Evolutionary conservation across 2,888 invertebrate genomes (phyloP).

Genomic region (Strigamia transsilvanica): DNA sequence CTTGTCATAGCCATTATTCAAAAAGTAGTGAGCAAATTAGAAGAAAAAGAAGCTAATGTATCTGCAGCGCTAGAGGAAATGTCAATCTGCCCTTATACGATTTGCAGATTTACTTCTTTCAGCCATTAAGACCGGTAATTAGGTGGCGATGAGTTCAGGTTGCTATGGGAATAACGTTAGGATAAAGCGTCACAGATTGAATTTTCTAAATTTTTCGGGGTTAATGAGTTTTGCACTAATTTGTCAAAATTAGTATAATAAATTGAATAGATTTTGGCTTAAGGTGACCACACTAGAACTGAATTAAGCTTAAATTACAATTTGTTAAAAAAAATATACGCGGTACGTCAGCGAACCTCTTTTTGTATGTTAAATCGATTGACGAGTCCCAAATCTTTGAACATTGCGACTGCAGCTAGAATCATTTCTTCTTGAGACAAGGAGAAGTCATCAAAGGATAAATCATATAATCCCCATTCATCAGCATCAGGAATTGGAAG

Average conservation of each 20-base stretch:
- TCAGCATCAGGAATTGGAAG: constrained; percentile 62
- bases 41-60: background rate
- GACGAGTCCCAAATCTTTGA: constrained; percentile 66
- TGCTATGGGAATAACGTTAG: background rate
- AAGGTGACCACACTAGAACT: background rate
- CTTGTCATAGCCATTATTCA: background rate
- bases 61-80: background rate
- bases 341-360: constrained; percentile 61
- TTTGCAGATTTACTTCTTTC: background rate
- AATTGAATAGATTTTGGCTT: background rate
- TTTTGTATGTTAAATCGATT: constrained; percentile 67
- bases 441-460: constrained; percentile 68
- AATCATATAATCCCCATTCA: constrained; percentile 64
- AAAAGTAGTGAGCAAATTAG: background rate
- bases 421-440: constrained; percentile 67
- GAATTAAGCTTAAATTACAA: background rate
- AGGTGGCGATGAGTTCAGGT: background rate
- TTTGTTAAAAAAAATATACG: background rate
- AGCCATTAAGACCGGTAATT: background rate
- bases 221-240: background rate
- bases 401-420: constrained; percentile 67
- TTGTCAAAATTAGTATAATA: background rate
- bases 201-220: background rate
- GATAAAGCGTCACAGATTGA: constrained; percentile 21
- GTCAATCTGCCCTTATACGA: constrained; percentile 10